phyloP scores from a whole-genome alignment of 1,140 invertebrate species.

The Acarapis woodi region DNA sequence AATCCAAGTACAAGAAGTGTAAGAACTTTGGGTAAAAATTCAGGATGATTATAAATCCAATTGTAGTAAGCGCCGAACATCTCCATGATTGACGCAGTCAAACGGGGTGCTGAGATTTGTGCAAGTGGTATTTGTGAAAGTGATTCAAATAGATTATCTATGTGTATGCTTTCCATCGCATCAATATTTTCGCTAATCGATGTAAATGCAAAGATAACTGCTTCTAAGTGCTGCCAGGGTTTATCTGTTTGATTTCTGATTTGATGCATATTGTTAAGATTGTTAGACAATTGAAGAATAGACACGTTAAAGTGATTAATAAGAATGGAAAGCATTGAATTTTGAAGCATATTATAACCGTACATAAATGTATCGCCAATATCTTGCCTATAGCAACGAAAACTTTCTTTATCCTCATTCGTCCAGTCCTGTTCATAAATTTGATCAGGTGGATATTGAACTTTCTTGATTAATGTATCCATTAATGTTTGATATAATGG shows the following conservation, averaged over 20 bases:
- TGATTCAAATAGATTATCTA: slow-evolving; percentile 31
- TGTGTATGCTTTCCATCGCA: slow-evolving; percentile 26
- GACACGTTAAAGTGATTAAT: slow-evolving; percentile 11
- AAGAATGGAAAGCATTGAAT: slow-evolving; percentile 26
- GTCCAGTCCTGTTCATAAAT: slow-evolving; percentile 20
- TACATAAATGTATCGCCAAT: slow-evolving; percentile 63
- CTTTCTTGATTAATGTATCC: slow-evolving; percentile 31
- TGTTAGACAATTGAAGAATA: slow-evolving; percentile 3
- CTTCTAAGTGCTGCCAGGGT: slow-evolving; percentile 29
- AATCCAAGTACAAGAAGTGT: slow-evolving; percentile 35
- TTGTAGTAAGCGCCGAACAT: slow-evolving; percentile 36
- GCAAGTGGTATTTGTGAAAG: slow-evolving; percentile 30
- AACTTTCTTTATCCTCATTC: slow-evolving; percentile 46
- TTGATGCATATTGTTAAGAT: no score
- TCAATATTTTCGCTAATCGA: slow-evolving; percentile 44
- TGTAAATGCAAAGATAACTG: slow-evolving; percentile 45
- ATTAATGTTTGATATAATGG: slow-evolving; percentile 33
- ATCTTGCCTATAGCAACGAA: slow-evolving; percentile 68
- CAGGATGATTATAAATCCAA: slow-evolving; percentile 39
- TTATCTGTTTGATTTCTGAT: not conserved
- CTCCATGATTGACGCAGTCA: slow-evolving; percentile 5
- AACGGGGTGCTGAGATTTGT: slow-evolving; percentile 16
- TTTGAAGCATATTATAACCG: slow-evolving; percentile 42
- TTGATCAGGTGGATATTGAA: slow-evolving; percentile 24
- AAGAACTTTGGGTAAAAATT: slow-evolving; percentile 23